Evolutionary conservation across 2,888 invertebrate species (phyloP), one percentile per base, ranked within the genome.

Genomic region (Vesta saturnalis): DNA sequence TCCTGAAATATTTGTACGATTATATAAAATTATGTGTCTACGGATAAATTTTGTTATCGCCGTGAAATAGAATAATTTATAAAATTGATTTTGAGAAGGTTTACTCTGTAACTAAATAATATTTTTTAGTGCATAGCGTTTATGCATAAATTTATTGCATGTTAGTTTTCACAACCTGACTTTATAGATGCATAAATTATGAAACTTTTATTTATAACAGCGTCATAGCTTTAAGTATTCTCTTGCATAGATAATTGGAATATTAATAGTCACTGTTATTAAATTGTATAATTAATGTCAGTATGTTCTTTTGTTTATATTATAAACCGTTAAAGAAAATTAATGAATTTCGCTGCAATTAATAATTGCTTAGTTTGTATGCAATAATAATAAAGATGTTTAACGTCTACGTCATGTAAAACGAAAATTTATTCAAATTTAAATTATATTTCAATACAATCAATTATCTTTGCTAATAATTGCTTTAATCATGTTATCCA

Each of bases 131-230:
- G 30, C 15, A 19, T 52, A 22, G 49, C 64, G 49, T 57, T 64
- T 64, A 46, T 58, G 39, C 58, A 64, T 49, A 49, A 64, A 64
- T 64, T 64, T 64, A 64, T 64, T 64, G 52, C 64, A 64, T 22
- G 47, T 35, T 57, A 64, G 47, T 23, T 57, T 57, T 35, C 57
- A 56, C 43, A 60, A 58, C 57, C 35, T 39, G 22, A 18, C 64
- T 65, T 65, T 65, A 65, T 65, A 55, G 65, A 52, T 43, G 54
- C 52, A 43, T 65, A 65, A 65, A 65, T 65, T 65, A 65, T 52
- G 54, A 39, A 60, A 55, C 60, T 59, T 55, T 65, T 60, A 59
- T 65, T 65, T 60, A 65, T 65, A 54, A 55, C 59, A 19, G n/a
- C 46, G 19, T 23, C 15, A 49, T 49, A 47, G 49, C 35, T 64